Percentiles rank a stretch among this genome's conserved stretches.
These are phyloP conservation scores for Podarcis cretensis DNA, from an alignment of 2,113 vertebrate species.

Conservation along the genomic window DNA sequence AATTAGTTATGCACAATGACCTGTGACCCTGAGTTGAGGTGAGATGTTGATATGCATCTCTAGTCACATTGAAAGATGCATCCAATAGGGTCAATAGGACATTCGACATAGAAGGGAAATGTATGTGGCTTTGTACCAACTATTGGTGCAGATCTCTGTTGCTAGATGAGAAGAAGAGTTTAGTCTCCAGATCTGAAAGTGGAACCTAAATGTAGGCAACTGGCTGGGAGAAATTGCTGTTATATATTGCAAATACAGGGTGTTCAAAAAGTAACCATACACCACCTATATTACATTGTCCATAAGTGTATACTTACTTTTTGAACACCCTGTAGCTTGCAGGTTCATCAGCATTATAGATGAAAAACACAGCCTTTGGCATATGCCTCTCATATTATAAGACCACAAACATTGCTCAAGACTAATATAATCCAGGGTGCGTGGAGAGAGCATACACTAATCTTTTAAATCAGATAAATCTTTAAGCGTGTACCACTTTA, in stretches of 20 bases:
- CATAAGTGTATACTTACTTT: too few species aligned
- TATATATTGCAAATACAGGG: background rate
- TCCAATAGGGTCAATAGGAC: background rate
- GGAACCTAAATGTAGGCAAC: background rate
- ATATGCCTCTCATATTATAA: background rate
- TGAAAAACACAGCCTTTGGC: background rate
- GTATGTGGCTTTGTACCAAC: background rate
- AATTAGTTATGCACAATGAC: background rate
- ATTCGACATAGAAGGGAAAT: background rate
- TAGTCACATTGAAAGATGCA: background rate
- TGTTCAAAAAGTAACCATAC: too few species aligned
- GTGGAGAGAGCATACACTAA: conserved; percentile 63
- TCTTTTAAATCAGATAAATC: conserved; percentile 69
- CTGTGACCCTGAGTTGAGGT: too few species aligned
- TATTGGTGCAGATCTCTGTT: background rate
- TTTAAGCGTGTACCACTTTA: conserved; percentile 64
- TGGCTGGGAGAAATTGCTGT: background rate
- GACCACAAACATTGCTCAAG: conserved; percentile 24
- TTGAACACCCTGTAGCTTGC: background rate
- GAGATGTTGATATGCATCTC: too few species aligned
- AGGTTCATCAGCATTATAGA: background rate
- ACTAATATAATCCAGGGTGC: conserved; percentile 48
- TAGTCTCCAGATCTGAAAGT: background rate
- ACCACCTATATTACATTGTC: too few species aligned
- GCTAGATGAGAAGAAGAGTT: background rate